Base-by-base conservation (phyloP, 2,797 vertebrate species). In the Takifugu rubripes region DNA sequence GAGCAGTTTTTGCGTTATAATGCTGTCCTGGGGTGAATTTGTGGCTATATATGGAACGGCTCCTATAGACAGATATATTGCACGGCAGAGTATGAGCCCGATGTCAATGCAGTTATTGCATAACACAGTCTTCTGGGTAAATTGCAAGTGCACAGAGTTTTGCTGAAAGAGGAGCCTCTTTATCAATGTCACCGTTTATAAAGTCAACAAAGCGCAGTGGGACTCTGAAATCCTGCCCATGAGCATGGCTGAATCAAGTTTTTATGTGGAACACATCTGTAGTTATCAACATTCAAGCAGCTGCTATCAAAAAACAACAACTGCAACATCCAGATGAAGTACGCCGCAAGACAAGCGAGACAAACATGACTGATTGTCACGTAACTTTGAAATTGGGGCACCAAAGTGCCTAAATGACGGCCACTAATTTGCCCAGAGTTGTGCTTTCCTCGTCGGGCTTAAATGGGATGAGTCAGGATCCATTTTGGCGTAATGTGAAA, bases 401-500 rank as follows among this genome's bases (percentile, higher is more conserved):
- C 27, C 61, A 52, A 72, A 77, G 76, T 70, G 77, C 74, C 74
- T 77, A 74, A 82, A 86, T 88, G 83, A 87, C 75, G 76, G 83
- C 66, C 56, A 78, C 77, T 88, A 85, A 88, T 87, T 87, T 77
- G 77, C 56, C 72, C 74, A 11, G 75, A 75, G 76, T 86, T 85
- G 84, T 86, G 79, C 75, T 78, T 21, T 80, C 62, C 70, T 66
- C 78, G 82, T 83, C 72, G 81, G 75, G 46, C 54, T 75, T 75
- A 78, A 82, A 87, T 81, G 78, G 81, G 83, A 85, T 86, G 85
- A 88, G 81, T 87, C 83, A 84, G 81, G 79, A 70, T 83, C 78
- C 72, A 69, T 81, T 75, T 60, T 84, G 85, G 68, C 74, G 79
- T 84, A 78, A 84, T 83, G 84, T 80, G 83, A 83, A 77, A 75